Conservation (phyloP, 2,797 vertebrate genomes). For the Harpagifer antarcticus region DNA sequence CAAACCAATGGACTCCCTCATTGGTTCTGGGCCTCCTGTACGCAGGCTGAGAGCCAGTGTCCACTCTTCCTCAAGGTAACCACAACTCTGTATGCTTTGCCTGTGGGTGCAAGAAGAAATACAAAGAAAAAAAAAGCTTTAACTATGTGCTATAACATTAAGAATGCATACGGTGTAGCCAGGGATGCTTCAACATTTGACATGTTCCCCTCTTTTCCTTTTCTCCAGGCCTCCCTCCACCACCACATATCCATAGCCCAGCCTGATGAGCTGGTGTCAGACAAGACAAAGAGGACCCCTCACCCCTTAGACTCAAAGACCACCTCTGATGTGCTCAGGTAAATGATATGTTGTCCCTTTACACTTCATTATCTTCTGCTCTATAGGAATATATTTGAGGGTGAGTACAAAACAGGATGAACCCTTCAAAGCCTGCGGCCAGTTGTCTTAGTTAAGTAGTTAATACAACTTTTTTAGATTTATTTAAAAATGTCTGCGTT, state of each 20-base stretch:
- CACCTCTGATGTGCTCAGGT: slow-evolving; percentile 99
- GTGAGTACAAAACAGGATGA: neutral
- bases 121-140: neutral
- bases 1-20: slow-evolving; percentile 95
- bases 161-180: neutral
- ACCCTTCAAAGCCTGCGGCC: neutral
- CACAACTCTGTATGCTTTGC: neutral
- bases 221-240: slow-evolving; percentile 92
- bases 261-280: slow-evolving; percentile 91
- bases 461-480: neutral
- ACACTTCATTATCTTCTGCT: slow-evolving; percentile 1
- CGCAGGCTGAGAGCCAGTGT: slow-evolving; percentile 97
- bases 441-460: neutral
- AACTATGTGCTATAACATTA: neutral
- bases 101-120: neutral
- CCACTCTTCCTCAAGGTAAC: slow-evolving; percentile 97
- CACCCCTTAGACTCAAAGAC: slow-evolving; percentile 98
- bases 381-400: neutral
- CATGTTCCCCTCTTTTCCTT: slow-evolving; percentile 20
- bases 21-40: slow-evolving; percentile 99
- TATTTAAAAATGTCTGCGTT: neutral
- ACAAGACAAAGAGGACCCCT: slow-evolving; percentile 92
- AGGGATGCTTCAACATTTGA: slow-evolving; percentile 8
- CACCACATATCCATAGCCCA: slow-evolving; percentile 97
- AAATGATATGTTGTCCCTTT: slow-evolving; percentile 39